Base-by-base conservation (phyloP, 2,888 invertebrate species). In the Leptinotarsa peninsularis region DNA sequence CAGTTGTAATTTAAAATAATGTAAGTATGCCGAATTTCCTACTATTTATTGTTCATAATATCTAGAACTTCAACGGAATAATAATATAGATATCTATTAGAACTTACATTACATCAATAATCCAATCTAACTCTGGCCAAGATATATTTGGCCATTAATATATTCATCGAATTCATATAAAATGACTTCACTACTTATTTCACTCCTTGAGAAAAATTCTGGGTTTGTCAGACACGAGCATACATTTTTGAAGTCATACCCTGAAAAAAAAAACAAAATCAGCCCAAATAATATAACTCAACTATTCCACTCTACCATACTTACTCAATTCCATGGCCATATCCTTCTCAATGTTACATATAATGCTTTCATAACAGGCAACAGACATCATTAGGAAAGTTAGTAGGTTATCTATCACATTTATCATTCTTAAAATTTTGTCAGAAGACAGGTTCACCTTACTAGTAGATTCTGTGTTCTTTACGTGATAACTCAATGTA, bases 71-170 rank as follows among this genome's bases (percentile, higher is more conserved):
- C 10, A 43, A 13, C 10, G 43, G 43, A 43, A 43, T 10, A 43
- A 43, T 43, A 43, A 52, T n/a, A 52, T 52, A 52, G 52, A 60
- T 14, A 69, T 60, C 27, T 23, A 70, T 73, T 75, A 66, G 23
- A 23, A 90, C 92, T 91, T 87, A 93, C 93, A 91, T 89, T 85
- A 90, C 90, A 84, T 90, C 88, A 18, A 91, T 89, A 83, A 93
- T 89, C 94, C 95, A 95, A 74, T 92, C 91, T 78, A 94, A 89
- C 85, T 93, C 93, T 15, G 90, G 86, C 95, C 95, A 96, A 81
- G 91, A 91, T 78, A 91, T 91, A 79, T 91, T 90, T 7, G 90
- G 90, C 91, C 90, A 79, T 89, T 89, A 74, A 92, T 86, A 80
- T 91, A 89, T 82, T 89, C 89, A 87, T 93, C 92, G 89, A 93